Evolutionary conservation across 2,888 invertebrate species (phyloP).

Genomic region (Acanthosepion esculentum): DNA sequence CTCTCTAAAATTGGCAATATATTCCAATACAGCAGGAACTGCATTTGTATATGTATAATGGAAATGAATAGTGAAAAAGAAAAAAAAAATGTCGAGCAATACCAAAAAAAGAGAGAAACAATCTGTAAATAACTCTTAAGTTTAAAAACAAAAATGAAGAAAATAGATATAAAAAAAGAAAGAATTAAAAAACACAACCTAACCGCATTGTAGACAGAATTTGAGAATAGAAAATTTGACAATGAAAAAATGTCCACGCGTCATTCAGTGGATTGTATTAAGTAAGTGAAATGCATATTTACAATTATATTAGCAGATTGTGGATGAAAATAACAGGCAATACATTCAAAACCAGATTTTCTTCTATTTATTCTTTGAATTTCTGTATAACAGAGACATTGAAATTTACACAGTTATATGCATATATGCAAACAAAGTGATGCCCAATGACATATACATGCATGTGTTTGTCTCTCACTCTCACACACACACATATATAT

Average conservation of each 20-base stretch:
- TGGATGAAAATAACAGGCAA: constrained; percentile 21
- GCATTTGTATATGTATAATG: constrained; percentile 8
- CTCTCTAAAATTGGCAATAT: neutral
- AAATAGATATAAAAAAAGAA: neutral
- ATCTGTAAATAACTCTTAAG: constrained; percentile 33
- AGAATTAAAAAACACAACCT: neutral
- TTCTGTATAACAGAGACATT: neutral
- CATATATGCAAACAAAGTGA: constrained; percentile 9
- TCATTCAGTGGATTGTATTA: constrained; percentile 23
- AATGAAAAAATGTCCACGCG: neutral
- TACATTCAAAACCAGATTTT: neutral
- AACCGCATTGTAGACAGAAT: neutral
- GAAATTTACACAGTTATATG: constrained; percentile 10
- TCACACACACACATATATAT: too few species aligned
- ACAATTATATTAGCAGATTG: constrained; percentile 23
- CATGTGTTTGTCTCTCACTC: neutral
- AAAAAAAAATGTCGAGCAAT: neutral
- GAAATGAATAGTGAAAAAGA: neutral
- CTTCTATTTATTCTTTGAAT: constrained; percentile 9
- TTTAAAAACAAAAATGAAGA: neutral
- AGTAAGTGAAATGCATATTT: constrained; percentile 22
- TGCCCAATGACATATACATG: neutral
- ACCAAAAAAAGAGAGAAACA: neutral
- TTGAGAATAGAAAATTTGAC: constrained; percentile 33
- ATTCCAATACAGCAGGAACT: constrained; percentile 33